Conservation (phyloP, 1,140 invertebrate genomes). For the Pemphigus obesinymphae region DNA sequence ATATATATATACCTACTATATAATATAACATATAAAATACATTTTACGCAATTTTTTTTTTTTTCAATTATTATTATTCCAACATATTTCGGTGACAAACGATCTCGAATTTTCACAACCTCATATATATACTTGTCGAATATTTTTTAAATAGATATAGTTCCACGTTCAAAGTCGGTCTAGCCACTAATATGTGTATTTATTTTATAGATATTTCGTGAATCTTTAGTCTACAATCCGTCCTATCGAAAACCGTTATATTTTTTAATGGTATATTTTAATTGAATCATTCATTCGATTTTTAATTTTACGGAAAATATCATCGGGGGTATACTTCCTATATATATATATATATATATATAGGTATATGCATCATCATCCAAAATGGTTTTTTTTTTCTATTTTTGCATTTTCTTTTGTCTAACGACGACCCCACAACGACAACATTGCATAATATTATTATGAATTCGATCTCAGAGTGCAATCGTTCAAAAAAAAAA, state of each 20-base stretch:
- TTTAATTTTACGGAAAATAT: neutral
- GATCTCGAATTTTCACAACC: neutral
- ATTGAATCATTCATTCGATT: neutral
- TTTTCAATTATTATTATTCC: too few relatives aligned
- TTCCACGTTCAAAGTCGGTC: neutral
- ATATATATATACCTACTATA: neutral
- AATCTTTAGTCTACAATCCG: conserved; percentile 6
- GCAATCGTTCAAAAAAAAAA: too few relatives aligned
- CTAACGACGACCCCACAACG: too few relatives aligned
- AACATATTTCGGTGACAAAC: neutral
- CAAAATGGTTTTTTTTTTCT: too few relatives aligned
- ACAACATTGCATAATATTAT: neutral
- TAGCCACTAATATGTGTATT: neutral
- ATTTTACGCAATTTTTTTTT: neutral
- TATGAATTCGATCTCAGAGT: neutral
- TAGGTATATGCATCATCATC: neutral
- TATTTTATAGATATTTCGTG: neutral
- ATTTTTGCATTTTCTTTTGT: too few relatives aligned
- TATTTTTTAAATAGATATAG: neutral
- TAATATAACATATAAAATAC: neutral
- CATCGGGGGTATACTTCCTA: too few relatives aligned
- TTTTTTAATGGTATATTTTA: neutral
- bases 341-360: too few relatives aligned
- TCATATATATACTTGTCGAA: neutral
- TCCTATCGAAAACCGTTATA: neutral